Evolutionary conservation across 2,113 vertebrate genomes (phyloP), one percentile per base, ranked within the genome.

Genomic region (Nycticebus coucang): DNA sequence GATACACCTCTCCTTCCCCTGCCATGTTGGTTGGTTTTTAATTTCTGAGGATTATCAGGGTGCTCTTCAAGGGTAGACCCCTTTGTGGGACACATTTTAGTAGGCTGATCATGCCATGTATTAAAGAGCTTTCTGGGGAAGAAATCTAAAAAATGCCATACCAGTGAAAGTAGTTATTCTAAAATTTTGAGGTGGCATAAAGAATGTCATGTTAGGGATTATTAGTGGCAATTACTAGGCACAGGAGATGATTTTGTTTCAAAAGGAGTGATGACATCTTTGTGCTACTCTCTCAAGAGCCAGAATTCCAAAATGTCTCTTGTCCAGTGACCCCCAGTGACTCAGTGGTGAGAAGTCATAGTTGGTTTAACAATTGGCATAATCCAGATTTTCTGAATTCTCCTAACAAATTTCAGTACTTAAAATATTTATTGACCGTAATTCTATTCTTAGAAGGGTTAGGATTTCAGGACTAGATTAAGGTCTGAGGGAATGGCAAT

Each of bases 361-460:
- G 18, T 19, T 66, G 26, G n/a, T 11, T 77, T 60, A 86, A 55
- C 7, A 35, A 9, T 0, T 50, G 26, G 21, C 79, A 60, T 33
- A 79, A 30, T 85, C 17, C 66, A 87, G 28, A 84, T 77, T 94
- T 96, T 83, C 89, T 83, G 82, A 93, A 24, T 68, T 91, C 24
- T 91, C 35, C 37, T 78, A 91, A 78, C 0, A 66, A 14, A 26
- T 55, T 86, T 68, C 18, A 19, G 8, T 87, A 59, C 84, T 89
- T 93, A 79, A 86, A 78, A 71, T 59, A 89, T 82, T 96, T 94
- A 69, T 72, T 87, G 89, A 72, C n/a, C 84, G 0, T 89, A 62
- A 26, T 87, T 89, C 74, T 94, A 30, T 66, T 96, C 50, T 45
- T 53, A 79, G 37, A 64, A 55, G 57, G 24, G 30, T 30, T 12